A percentile compares a stretch with the other conserved stretches of the same genome.
Evolutionary conservation across 2,797 vertebrate species (phyloP).

Genomic region (Coregonus suidteri): DNA sequence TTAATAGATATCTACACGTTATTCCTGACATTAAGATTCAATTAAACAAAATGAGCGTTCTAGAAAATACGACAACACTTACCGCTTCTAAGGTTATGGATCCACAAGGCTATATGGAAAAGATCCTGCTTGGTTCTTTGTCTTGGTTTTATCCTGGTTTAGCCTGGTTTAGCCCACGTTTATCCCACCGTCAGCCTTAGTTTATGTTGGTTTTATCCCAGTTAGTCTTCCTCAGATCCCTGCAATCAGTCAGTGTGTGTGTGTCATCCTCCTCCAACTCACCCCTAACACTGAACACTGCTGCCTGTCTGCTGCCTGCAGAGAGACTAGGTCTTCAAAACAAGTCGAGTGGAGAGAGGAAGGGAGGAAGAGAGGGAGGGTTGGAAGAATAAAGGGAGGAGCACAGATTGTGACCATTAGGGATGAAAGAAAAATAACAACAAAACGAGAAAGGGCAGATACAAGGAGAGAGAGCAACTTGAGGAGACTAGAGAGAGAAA

Average conservation of each 20-base stretch:
- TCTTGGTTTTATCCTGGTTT: not conserved
- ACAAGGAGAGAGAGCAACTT: not conserved
- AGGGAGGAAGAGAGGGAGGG: not conserved
- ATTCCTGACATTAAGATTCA: not conserved
- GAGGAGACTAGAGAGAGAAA: not conserved
- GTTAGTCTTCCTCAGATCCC: not conserved
- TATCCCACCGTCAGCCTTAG: not conserved
- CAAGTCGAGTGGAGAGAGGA: not conserved
- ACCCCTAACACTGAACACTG: not conserved
- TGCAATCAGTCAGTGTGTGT: conserved; percentile 2
- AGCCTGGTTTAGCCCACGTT: not conserved
- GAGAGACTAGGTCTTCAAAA: not conserved
- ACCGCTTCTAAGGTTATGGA: not conserved
- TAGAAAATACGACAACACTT: not conserved
- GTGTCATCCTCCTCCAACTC: not conserved
- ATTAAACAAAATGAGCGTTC: not conserved
- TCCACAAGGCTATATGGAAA: not conserved
- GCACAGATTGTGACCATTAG: not conserved
- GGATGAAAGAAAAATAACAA: not conserved
- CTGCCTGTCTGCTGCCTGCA: not conserved
- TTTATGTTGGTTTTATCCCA: not conserved
- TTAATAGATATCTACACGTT: not conserved
- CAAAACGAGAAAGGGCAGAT: too few relatives aligned
- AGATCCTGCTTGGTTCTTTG: not conserved
- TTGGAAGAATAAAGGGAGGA: not conserved